Evolutionary conservation across 1,140 invertebrate species (phyloP), one percentile per base, ranked within the genome.

Genomic region (Zaprionus camerounensis): DNA sequence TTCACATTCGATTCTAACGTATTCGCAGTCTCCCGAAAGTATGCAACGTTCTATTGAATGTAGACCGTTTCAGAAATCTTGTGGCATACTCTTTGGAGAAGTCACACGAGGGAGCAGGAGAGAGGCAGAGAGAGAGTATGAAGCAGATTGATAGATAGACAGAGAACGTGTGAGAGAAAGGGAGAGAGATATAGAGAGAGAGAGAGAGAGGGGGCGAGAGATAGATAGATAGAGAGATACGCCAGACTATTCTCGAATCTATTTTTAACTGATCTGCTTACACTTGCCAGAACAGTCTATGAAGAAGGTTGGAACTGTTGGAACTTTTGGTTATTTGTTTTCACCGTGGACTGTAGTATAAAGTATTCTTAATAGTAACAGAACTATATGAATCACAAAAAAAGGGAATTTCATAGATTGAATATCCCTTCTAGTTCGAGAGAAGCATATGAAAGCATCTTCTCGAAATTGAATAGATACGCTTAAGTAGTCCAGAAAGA

Each of bases 21-120:
- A 73, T 62, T 55, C 12, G 9, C 13, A 9, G 7, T 55, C 66
- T n/a, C 64, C 71, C 66, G 62, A 74, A 74, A 74, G 71, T 74
- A 74, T 74, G 66, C 71, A 74, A 62, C 22, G 6, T 2, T 2
- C 2, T 55, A 5, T 13, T 13, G 20, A 12, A 26, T 7, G 15
- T 22, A 36, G 12, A 38, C 13, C 2, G 15, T n/a, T 6, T 5
- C 36, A 51, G 36, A 24, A 26, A 31, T 38, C 62, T n/a, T 46
- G 66, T 70, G 28, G 71, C 71, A 74, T 74, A 74, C 57, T 74
- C 68, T 57, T 26, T 44, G 38, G 22, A 49, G 17, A 56, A 12
- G 56, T 2, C 26, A 57, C 51, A 28, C 6, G 9, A 17, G 41
- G 5, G 41, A 2, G n/a, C 5, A 15, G 5, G 38, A 3, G 38